Percentiles rank a stretch among this genome's conserved stretches.
Conservation (phyloP, 2,888 invertebrate species). For the Nephrotoma flavescens region DNA sequence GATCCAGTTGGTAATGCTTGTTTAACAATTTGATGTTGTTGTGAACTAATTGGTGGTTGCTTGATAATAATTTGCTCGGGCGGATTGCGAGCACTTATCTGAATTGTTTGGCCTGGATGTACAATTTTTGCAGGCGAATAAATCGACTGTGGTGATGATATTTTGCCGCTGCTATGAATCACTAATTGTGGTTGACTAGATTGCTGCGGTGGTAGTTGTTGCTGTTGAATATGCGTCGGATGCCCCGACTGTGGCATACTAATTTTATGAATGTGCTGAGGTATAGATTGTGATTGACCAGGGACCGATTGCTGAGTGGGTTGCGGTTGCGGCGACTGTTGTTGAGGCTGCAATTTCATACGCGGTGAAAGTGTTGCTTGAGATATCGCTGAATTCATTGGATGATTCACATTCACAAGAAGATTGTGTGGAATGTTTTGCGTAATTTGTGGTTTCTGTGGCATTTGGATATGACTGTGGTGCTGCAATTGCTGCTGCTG, state of each 20-base stretch:
- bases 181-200: constrained; percentile 1
- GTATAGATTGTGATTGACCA: not conserved
- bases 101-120: constrained; percentile 2
- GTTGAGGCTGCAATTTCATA: not conserved
- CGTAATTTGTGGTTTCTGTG: constrained; percentile 14
- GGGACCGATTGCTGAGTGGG: constrained; percentile 15
- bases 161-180: not conserved
- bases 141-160: not conserved
- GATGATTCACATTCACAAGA: constrained; percentile 23
- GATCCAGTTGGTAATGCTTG: constrained; percentile 6
- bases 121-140: not conserved
- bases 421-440: constrained; percentile 14
- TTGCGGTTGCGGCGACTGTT: constrained; percentile 16
- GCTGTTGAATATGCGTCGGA: constrained; percentile 27
- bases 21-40: constrained; percentile 9
- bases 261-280: constrained; percentile 13
- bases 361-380: constrained; percentile 14
- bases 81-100: constrained; percentile 7
- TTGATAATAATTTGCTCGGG: not conserved
- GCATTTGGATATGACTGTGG: constrained; percentile 2
- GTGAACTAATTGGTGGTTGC: not conserved
- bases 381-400: constrained; percentile 11
- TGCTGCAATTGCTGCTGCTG: constrained; percentile 13
- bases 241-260: not conserved
- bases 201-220: constrained; percentile 14